These are phyloP conservation scores for Dasyprocta punctata DNA, from an alignment of 2,113 vertebrate species.

Conservation along the genomic window DNA sequence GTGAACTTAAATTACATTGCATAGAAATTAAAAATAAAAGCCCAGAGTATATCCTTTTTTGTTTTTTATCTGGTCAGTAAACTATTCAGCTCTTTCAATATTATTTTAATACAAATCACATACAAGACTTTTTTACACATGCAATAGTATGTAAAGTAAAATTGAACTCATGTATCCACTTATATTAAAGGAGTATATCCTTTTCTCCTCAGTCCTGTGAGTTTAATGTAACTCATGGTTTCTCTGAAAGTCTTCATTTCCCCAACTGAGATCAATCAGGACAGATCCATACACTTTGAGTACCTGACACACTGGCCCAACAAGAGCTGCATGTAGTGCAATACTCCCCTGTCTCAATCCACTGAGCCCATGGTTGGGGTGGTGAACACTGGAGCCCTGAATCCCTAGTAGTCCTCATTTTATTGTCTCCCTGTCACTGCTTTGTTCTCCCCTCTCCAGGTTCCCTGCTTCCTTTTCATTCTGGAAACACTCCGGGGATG, in stretches of 20 bases:
- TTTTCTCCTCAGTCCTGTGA: neutral
- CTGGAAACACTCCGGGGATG: neutral
- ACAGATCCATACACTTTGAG: neutral
- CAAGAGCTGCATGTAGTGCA: no score
- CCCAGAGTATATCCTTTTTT: neutral
- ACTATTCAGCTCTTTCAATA: neutral
- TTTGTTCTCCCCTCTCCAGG: neutral
- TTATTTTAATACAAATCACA: no score
- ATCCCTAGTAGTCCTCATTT: neutral
- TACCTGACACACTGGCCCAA: neutral
- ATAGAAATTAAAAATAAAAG: neutral
- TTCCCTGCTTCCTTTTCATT: neutral
- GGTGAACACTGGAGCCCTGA: neutral
- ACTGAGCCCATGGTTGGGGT: neutral
- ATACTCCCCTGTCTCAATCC: neutral
- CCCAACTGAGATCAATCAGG: neutral
- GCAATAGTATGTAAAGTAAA: no score
- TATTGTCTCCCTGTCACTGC: neutral
- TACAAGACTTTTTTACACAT: no score
- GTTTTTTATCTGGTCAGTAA: neutral
- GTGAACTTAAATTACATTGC: neutral
- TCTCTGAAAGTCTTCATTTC: neutral
- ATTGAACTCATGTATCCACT: neutral
- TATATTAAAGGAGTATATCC: neutral
- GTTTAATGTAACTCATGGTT: no score